Evolutionary conservation across 2,797 vertebrate genomes (phyloP), one percentile per base, ranked within the genome.

Genomic region (Acestrorhynchus altus): DNA sequence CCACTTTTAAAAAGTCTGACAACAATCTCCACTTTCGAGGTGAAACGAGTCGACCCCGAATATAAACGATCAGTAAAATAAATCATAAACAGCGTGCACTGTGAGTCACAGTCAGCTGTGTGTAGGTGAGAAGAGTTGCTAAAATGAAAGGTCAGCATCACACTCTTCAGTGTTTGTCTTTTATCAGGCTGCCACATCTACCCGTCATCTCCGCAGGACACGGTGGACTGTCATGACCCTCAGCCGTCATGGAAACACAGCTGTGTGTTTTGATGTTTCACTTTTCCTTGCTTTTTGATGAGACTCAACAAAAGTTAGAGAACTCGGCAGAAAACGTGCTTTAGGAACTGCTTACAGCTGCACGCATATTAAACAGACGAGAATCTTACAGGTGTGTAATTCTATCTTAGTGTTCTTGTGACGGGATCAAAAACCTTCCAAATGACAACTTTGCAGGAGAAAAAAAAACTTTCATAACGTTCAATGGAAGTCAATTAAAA

Each of bases 151-250:
- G 67, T 52, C 47, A 7, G 1, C 67, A 31, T 39, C 40, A 69
- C 67, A 54, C 67, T 69, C 46, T 68, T 26, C 31, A 51, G 46
- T 49, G 44, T 44, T 67, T 16, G 64, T 20, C 66, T 51, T 69
- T 52, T 39, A 20, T 49, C 26, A 22, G 49, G 15, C 12, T 52
- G n/a, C 4, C 49, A 69, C 13, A 2, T n/a, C 46, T 4, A 11
- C 24, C 16, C 4, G 8, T 12, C 8, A 2, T 20, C 49, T 40
- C 49, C 7, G 4, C 49, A 69, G 67, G 49, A 26, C 24, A 20
- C 4, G 0, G 26, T 66, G 26, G 44, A 49, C 46, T 44, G 6
- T 67, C 13, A 18, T 69, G 67, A 69, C 67, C 18, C 31, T 52
- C 28, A 52, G 28, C 26, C 51, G 66, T 68, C 26, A 35, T 3